Evolutionary conservation across 2,113 vertebrate genomes (phyloP).

Genomic region (Hippocampus barbouri): DNA sequence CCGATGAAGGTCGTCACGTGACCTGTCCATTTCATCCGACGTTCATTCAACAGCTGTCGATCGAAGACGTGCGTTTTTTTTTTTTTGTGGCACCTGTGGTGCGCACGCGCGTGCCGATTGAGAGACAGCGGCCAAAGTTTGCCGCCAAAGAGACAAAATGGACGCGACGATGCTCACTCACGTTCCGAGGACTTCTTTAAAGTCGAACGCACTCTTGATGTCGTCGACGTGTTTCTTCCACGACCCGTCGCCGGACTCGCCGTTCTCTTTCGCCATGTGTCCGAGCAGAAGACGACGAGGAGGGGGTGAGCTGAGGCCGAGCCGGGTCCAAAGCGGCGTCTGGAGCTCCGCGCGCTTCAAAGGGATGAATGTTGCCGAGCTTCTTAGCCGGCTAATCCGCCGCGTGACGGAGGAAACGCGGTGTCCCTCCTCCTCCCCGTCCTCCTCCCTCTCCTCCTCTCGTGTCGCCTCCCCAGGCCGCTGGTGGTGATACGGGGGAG

Average conservation of each 20-base stretch:
- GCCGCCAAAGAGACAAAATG: neutral
- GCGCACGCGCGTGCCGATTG: neutral
- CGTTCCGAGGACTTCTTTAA: slow-evolving; percentile 97
- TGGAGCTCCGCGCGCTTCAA: neutral
- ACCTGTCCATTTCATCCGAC: neutral
- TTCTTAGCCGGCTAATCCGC: slow-evolving; percentile 62
- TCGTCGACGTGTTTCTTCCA: slow-evolving; percentile 97
- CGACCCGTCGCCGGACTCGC: slow-evolving; percentile 78
- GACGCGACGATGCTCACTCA: slow-evolving; percentile 70
- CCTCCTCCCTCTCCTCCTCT: slow-evolving; percentile 9
- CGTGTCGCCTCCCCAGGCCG: slow-evolving; percentile 14
- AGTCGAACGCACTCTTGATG: slow-evolving; percentile 92
- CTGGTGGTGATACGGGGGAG: slow-evolving; percentile 25
- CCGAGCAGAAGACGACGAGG: slow-evolving; percentile 31
- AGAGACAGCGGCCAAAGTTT: neutral
- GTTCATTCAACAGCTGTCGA: slow-evolving; percentile 60
- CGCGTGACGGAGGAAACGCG: slow-evolving; percentile 42
- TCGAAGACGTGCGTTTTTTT: neutral
- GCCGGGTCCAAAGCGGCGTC: slow-evolving; percentile 16
- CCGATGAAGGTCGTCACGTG: neutral
- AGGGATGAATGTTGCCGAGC: slow-evolving; percentile 29
- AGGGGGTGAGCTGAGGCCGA: slow-evolving; percentile 9
- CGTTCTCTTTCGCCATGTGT: slow-evolving; percentile 92
- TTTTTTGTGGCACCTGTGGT: neutral
- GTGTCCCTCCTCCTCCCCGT: slow-evolving; percentile 12